Conservation (phyloP, 2,113 vertebrate species). For the Laterallus jamaicensis region DNA sequence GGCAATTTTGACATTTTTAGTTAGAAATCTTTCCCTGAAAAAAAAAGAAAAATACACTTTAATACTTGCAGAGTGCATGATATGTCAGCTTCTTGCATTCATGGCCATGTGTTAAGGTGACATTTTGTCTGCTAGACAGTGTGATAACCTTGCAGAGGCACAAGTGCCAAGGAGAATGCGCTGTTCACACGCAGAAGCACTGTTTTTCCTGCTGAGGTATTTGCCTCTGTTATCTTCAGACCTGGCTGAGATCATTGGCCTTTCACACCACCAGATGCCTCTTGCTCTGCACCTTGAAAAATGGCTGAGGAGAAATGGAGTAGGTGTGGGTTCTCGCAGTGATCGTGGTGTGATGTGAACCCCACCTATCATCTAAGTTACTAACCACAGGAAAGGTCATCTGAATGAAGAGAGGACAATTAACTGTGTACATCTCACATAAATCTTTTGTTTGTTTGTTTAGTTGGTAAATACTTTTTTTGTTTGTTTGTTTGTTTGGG, state of each 20-base stretch:
- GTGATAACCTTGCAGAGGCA: neutral
- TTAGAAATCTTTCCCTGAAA: neutral
- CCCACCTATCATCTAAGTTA: neutral
- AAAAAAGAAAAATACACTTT: neutral
- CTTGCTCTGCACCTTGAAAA: neutral
- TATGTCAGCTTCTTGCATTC: neutral
- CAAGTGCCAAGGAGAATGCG: neutral
- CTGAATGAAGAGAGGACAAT: neutral
- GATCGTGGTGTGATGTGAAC: fast-evolving
- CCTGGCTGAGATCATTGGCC: neutral
- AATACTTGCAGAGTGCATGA: neutral
- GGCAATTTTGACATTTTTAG: neutral
- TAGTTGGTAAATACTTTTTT: neutral
- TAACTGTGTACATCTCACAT: neutral
- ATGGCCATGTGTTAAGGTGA: neutral
- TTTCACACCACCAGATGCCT: neutral
- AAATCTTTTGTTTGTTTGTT: neutral
- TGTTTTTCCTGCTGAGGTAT: neutral
- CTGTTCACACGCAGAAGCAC: neutral
- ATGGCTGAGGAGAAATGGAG: neutral
- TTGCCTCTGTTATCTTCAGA: neutral
- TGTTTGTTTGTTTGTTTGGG: neutral
- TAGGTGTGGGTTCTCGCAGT: neutral
- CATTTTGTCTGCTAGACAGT: neutral
- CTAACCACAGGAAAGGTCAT: neutral